phyloP scores from a whole-genome alignment of 2,113 vertebrate species.

The Elephas maximus region DNA sequence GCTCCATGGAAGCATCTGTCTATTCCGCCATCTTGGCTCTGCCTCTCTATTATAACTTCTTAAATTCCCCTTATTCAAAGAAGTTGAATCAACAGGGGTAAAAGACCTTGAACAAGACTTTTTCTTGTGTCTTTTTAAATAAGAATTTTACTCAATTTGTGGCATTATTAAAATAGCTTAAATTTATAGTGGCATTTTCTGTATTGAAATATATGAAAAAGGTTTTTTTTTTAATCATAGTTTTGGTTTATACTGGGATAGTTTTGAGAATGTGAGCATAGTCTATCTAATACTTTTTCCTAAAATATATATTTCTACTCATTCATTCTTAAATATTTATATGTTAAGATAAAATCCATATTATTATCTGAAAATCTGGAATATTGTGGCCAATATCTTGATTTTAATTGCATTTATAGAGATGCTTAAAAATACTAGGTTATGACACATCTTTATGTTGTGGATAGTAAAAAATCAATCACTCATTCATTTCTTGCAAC shows the following conservation, averaged over 20 bases:
- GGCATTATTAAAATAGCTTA: slow-evolving; percentile 45
- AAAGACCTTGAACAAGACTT: slow-evolving; percentile 61
- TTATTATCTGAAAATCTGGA: not conserved
- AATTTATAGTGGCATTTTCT: slow-evolving; percentile 43
- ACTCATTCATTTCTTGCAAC: not conserved
- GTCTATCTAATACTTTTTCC: not conserved
- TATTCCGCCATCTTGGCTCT: too few species aligned
- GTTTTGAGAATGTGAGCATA: not conserved
- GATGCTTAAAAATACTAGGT: slow-evolving; percentile 13
- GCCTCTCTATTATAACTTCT: slow-evolving; percentile 25
- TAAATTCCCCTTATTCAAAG: slow-evolving; percentile 55
- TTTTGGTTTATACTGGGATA: not conserved
- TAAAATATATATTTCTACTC: slow-evolving; percentile 25
- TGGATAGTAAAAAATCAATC: not conserved
- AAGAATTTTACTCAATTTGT: slow-evolving; percentile 56
- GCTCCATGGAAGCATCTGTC: too few species aligned
- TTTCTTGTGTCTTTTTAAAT: slow-evolving; percentile 28
- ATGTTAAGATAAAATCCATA: not conserved
- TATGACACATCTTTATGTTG: not conserved
- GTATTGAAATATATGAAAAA: not conserved
- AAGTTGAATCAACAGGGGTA: slow-evolving; percentile 45
- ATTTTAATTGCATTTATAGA: slow-evolving; percentile 20
- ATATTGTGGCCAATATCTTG: not conserved
- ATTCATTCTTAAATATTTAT: not conserved
- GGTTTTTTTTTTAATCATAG: slow-evolving; percentile 44